Conservation (phyloP, 2,797 vertebrate species). For the Urosaurus nigricauda region DNA sequence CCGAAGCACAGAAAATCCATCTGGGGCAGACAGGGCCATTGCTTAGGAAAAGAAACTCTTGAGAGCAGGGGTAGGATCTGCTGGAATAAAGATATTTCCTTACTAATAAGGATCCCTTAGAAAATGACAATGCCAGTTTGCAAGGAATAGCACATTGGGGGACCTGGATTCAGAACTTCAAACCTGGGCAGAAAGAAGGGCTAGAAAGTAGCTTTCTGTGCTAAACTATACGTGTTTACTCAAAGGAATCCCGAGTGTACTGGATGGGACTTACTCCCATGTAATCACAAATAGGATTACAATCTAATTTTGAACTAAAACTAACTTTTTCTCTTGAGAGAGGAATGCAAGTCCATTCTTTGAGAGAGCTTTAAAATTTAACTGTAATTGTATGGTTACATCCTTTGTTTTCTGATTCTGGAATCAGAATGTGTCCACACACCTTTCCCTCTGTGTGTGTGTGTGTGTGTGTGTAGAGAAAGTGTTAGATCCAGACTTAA, state of each 20-base stretch:
- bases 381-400: no score
- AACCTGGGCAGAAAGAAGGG: not conserved
- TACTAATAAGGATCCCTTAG: conserved; percentile 24
- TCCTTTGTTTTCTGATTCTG: not conserved
- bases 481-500: not conserved
- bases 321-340: not conserved
- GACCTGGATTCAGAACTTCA: not conserved
- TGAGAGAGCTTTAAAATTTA: not conserved
- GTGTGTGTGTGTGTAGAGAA: not conserved
- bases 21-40: conserved; percentile 70
- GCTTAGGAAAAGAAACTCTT: conserved; percentile 54
- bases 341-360: not conserved
- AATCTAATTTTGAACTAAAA: not conserved
- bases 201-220: not conserved
- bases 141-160: not conserved
- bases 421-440: not conserved
- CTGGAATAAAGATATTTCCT: conserved; percentile 42
- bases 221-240: not conserved
- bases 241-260: not conserved
- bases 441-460: no score
- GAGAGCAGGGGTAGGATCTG: not conserved
- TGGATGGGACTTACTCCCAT: not conserved
- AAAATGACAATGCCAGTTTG: conserved; percentile 26
- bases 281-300: not conserved
- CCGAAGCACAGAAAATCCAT: conserved; percentile 77